Evolutionary conservation across 2,113 vertebrate species (phyloP).

Genomic region (Acanthochromis polyacanthus): DNA sequence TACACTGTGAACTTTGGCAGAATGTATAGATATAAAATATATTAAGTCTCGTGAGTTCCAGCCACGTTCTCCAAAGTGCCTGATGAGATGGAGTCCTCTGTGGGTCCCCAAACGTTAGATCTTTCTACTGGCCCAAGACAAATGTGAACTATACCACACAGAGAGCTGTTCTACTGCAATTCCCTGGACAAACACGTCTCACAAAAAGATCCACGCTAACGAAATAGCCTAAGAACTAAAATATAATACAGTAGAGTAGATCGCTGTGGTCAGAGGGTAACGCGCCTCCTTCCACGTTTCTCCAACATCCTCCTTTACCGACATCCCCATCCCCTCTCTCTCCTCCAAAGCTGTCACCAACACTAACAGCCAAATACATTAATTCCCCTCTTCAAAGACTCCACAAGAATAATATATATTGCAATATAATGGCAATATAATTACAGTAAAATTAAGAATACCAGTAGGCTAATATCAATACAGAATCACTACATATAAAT

Average conservation of each 20-base stretch:
- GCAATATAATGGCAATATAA: slow-evolving; percentile 81
- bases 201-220: slow-evolving; percentile 51
- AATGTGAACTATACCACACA: slow-evolving; percentile 61
- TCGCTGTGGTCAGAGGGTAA: slow-evolving; percentile 29
- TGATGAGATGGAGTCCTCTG: slow-evolving; percentile 42
- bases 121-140: slow-evolving; percentile 45
- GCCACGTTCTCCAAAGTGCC: slow-evolving; percentile 53
- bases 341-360: slow-evolving; percentile 15
- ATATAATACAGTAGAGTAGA: slow-evolving; percentile 67
- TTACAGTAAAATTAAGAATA: slow-evolving; percentile 83
- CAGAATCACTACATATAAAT: slow-evolving; percentile 86
- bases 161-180: slow-evolving; percentile 38
- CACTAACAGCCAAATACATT: slow-evolving; percentile 37
- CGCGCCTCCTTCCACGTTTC: slow-evolving; percentile 4
- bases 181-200: slow-evolving; percentile 48
- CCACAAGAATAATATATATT: slow-evolving; percentile 80
- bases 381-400: slow-evolving; percentile 64
- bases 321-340: slow-evolving; percentile 1
- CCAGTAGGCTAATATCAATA: slow-evolving; percentile 81
- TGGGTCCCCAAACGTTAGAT: slow-evolving; percentile 24
- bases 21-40: slow-evolving; percentile 60
- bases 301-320: background rate
- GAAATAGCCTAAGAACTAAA: slow-evolving; percentile 57
- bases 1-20: slow-evolving; percentile 64
- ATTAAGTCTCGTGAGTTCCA: slow-evolving; percentile 51